Percentiles rank a stretch among this genome's conserved stretches.
Evolutionary conservation across 2,888 invertebrate genomes (phyloP).

Genomic region (Xestoiulus laeticollis): DNA sequence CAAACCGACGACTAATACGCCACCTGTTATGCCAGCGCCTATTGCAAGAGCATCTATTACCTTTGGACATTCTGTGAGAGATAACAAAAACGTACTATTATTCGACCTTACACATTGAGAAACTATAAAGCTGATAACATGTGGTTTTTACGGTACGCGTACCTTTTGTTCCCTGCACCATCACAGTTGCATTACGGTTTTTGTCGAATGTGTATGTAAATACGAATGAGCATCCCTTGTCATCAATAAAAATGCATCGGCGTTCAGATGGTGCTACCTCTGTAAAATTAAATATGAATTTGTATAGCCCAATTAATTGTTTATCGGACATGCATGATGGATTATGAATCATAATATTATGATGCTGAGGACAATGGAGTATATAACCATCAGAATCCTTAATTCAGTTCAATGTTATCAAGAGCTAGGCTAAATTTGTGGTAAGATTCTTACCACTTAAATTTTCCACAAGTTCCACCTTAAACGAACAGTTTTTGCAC

Average conservation of each 20-base stretch:
- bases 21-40: slow-evolving; percentile 85
- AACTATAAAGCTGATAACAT: neutral
- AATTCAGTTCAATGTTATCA: neutral
- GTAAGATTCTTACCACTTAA: neutral
- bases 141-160: neutral
- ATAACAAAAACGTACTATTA: neutral
- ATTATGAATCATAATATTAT: neutral
- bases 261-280: slow-evolving; percentile 45
- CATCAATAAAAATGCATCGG: slow-evolving; percentile 50
- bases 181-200: slow-evolving; percentile 43
- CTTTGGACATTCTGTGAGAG: slow-evolving; percentile 41
- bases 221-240: slow-evolving; percentile 48
- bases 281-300: neutral
- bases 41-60: slow-evolving; percentile 39
- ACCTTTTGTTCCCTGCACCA: slow-evolving; percentile 42
- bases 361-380: neutral
- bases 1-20: slow-evolving; percentile 94
- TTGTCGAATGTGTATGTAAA: slow-evolving; percentile 50
- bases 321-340: too few species aligned
- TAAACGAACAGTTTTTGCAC: slow-evolving; percentile 64
- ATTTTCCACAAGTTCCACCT: slow-evolving; percentile 16
- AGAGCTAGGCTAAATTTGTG: neutral
- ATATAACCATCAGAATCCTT: neutral
- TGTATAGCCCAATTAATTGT: too few species aligned
- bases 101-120: neutral